Base-by-base conservation (phyloP, 2,113 vertebrate genomes). In the Anolis carolinensis region DNA sequence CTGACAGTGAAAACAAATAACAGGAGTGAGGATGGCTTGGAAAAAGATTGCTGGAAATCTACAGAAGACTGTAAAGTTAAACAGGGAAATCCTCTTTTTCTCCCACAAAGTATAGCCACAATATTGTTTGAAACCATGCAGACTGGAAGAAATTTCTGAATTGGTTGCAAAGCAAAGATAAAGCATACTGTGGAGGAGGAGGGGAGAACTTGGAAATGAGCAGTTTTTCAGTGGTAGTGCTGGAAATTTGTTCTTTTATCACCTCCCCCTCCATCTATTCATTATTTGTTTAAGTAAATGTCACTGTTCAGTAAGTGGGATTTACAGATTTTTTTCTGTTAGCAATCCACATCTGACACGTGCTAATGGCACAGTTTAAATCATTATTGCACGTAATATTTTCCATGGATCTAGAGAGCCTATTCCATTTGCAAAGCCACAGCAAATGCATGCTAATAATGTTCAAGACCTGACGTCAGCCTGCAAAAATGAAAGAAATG, bases 301-400 rank as follows among this genome's bases (percentile, higher is more conserved):
- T 71, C 71, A 77, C 63, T 87, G 67, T 85, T 78, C 76, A 88
- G 81, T 90, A 90, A 85, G 48, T 89, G 82, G 83, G 74, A 86
- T 67, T 70, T 88, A 82, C 68, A 81, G 59, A 7, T 48, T 50
- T 75, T 63, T 74, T 44, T 20, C 78, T 65, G 79, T 63, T 88
- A 86, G 86, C 70, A 88, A 79, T 86, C 78, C 87, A 77, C 36
- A 62, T 85, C 79, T 73, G 72, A 75, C 27, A 78, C 87, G 82
- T 84, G 80, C 87, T 91, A 92, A 92, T 91, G 82, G 83, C 78
- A 87, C 67, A 34, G 44, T 89, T 94, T 92, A 93, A 93, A 93
- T 95, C 89, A 86, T 83, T 92, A 44, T 75, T 87, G 79, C 67
- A 44, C 90, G 78, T 89, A 72, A 1, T 68, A 21, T 4, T 86